A percentile compares a stretch with the other conserved stretches of the same genome.
Evolutionary conservation across 1,140 invertebrate species (phyloP).

Genomic region (Eupristina koningsbergeri): DNA sequence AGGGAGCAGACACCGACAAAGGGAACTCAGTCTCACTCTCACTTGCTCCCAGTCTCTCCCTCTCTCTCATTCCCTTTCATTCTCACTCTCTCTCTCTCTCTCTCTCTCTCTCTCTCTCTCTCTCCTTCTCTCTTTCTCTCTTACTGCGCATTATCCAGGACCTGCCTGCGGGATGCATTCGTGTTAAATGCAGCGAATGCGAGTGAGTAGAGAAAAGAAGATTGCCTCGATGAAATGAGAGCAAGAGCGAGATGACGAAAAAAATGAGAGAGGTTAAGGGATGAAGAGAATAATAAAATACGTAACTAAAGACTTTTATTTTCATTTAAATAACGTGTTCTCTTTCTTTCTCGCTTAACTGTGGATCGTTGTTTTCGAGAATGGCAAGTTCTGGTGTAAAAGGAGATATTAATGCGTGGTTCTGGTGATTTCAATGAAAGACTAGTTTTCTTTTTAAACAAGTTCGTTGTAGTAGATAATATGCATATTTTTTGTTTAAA

Average conservation of each 20-base stretch:
- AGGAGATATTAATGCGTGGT: background rate
- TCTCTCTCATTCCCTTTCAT: slow-evolving; percentile 59
- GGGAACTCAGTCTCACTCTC: slow-evolving; percentile 60
- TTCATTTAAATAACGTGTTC: background rate
- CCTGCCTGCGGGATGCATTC: slow-evolving; percentile 69
- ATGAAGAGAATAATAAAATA: slow-evolving; percentile 21
- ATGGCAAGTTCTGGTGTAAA: too few relatives aligned
- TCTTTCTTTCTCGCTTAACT: background rate
- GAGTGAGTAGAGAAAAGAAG: slow-evolving; percentile 47
- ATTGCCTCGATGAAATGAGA: slow-evolving; percentile 52
- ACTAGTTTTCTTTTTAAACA: background rate
- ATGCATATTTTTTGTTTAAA: background rate
- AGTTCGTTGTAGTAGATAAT: background rate
- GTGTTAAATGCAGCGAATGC: slow-evolving; percentile 68
- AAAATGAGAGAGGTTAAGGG: slow-evolving; percentile 35
- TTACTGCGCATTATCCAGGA: slow-evolving; percentile 17
- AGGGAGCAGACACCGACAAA: slow-evolving; percentile 69
- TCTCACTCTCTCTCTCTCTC: slow-evolving; percentile 51
- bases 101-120: slow-evolving; percentile 59
- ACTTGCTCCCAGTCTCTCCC: background rate
- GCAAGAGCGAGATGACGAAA: slow-evolving; percentile 39
- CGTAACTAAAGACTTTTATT: slow-evolving; percentile 9
- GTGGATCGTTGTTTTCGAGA: slow-evolving; percentile 19
- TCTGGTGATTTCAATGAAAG: slow-evolving; percentile 29
- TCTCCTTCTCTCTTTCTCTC: slow-evolving; percentile 6